Evolutionary conservation across 2,888 invertebrate genomes (phyloP).

Genomic region (Aphrophora alni): DNA sequence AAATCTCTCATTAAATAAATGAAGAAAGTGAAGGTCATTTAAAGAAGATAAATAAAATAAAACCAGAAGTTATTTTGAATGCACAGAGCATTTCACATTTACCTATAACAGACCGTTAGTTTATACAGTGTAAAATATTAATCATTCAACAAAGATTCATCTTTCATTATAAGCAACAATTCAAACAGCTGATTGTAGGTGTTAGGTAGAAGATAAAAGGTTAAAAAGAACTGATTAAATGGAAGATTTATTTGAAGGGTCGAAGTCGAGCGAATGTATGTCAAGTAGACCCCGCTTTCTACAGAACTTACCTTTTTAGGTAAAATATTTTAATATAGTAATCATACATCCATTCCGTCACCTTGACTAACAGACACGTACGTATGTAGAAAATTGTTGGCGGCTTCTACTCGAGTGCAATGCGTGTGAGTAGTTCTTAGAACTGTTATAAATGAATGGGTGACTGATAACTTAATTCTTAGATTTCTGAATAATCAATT

Average conservation of each 20-base stretch:
- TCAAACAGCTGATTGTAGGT: neutral
- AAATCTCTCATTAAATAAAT: too few relatives aligned
- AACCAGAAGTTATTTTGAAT: too few relatives aligned
- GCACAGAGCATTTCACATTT: too few relatives aligned
- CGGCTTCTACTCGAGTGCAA: neutral
- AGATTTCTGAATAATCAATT: neutral
- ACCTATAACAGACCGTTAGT: too few relatives aligned
- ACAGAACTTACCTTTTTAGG: constrained; percentile 4
- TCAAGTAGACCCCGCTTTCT: constrained; percentile 2
- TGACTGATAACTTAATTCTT: neutral
- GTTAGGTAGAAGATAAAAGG: neutral
- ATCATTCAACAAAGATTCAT: too few relatives aligned
- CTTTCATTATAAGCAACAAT: too few relatives aligned
- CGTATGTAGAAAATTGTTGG: neutral
- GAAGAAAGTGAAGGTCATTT: too few relatives aligned
- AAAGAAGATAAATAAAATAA: too few relatives aligned
- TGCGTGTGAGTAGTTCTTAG: neutral
- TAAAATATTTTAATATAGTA: constrained; percentile 6
- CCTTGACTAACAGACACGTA: neutral
- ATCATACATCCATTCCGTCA: neutral
- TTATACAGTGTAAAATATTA: too few relatives aligned
- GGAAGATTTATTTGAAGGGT: neutral
- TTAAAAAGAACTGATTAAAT: neutral
- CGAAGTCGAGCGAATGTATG: neutral
- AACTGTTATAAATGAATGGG: neutral